Conservation (phyloP, 2,888 invertebrate genomes). For the Antitype chi region DNA sequence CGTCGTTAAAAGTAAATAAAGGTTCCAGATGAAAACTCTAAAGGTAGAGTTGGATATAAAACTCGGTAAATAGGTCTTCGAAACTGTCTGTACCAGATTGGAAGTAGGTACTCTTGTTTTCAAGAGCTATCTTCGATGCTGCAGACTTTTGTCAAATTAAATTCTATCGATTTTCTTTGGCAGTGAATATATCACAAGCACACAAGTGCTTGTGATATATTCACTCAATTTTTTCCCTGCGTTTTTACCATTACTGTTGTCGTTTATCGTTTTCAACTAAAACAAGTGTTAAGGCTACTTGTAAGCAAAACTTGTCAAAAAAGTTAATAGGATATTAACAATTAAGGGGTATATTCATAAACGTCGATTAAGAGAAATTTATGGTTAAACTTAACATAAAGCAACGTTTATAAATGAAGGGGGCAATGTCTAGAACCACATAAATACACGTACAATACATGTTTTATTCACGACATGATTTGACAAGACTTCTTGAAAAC, state of each 20-base stretch:
- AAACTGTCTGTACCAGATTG: neutral
- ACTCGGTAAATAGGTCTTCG: neutral
- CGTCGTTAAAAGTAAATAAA: constrained; percentile 13
- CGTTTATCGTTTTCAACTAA: neutral
- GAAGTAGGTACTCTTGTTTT: neutral
- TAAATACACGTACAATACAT: no score
- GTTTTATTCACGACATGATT: no score
- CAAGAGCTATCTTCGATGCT: neutral
- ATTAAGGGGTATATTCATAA: no score
- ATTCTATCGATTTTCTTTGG: neutral
- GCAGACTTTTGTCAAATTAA: neutral
- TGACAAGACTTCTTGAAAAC: no score
- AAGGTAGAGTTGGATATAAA: neutral
- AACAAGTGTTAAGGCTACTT: no score
- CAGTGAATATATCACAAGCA: neutral
- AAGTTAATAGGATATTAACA: no score
- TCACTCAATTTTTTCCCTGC: no score
- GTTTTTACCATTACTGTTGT: neutral
- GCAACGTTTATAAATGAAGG: no score
- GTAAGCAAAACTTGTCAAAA: no score
- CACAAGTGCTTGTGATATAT: neutral
- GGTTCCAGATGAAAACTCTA: neutral
- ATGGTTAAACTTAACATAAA: no score
- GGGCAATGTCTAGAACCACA: no score
- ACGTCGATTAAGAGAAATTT: no score